Evolutionary conservation across 2,113 vertebrate genomes (phyloP).

Genomic region (Sterrhoptilus dennistouni): DNA sequence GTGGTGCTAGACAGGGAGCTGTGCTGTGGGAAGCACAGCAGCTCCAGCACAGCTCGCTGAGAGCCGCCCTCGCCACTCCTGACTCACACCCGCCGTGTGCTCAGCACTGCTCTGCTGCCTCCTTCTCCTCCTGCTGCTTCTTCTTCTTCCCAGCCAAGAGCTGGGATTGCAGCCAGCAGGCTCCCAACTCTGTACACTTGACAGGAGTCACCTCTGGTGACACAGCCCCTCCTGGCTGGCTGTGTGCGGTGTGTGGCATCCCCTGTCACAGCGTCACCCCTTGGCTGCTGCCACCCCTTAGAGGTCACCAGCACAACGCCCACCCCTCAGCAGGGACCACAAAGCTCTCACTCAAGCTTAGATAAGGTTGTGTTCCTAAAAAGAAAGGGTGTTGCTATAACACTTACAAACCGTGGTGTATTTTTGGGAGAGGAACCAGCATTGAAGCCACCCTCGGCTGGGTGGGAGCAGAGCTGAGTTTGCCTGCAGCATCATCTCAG

Average conservation of each 20-base stretch:
- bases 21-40: background rate
- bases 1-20: background rate
- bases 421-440: background rate
- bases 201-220: background rate
- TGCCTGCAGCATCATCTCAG: background rate
- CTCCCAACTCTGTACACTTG: background rate
- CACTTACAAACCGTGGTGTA: background rate
- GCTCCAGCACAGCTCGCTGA: background rate
- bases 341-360: background rate
- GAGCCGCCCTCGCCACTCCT: background rate
- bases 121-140: background rate
- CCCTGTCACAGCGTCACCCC: accelerated
- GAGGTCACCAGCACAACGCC: background rate
- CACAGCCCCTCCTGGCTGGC: background rate
- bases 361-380: background rate
- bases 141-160: background rate
- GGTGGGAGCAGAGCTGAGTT: background rate
- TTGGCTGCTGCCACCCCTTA: background rate
- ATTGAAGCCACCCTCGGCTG: background rate
- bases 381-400: background rate
- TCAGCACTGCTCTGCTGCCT: background rate
- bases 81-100: background rate
- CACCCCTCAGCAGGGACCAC: background rate
- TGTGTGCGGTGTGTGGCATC: accelerated
- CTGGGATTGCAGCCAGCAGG: conserved; percentile 14